phyloP scores from a whole-genome alignment of 2,113 vertebrate genomes.

The Mus pahari region DNA sequence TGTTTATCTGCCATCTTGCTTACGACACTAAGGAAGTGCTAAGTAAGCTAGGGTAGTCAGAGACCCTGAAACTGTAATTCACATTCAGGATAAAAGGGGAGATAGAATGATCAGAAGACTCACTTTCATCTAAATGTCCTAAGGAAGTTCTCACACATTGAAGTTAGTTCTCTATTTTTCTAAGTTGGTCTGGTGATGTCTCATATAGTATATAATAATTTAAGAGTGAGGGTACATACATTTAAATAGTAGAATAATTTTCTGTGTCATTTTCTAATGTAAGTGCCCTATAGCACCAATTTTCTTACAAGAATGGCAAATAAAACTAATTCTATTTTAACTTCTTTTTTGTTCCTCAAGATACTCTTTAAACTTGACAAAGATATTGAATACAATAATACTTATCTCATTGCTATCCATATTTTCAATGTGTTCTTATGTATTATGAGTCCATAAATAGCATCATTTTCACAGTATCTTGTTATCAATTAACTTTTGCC shows the following conservation, averaged over 20 bases:
- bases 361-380: not conserved
- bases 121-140: not conserved
- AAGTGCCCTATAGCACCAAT: not conserved
- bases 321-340: not conserved
- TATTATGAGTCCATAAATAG: not conserved
- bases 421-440: not conserved
- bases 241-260: constrained; percentile 10
- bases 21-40: not conserved
- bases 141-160: not conserved
- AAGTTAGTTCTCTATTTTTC: not conserved
- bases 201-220: not conserved
- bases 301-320: not conserved
- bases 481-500: not conserved
- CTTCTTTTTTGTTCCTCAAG: not conserved
- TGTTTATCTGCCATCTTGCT: not conserved
- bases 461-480: not conserved
- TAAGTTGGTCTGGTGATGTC: not conserved
- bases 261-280: not conserved
- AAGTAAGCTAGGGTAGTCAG: no score
- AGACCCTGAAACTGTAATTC: not conserved
- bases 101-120: rapidly evolving
- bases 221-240: not conserved
- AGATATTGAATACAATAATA: not conserved
- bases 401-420: not conserved
- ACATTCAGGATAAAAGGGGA: no score